Evolutionary conservation across 92 coral and sea anemone species (phyloP).

Genomic region (Palythoa grandis): DNA sequence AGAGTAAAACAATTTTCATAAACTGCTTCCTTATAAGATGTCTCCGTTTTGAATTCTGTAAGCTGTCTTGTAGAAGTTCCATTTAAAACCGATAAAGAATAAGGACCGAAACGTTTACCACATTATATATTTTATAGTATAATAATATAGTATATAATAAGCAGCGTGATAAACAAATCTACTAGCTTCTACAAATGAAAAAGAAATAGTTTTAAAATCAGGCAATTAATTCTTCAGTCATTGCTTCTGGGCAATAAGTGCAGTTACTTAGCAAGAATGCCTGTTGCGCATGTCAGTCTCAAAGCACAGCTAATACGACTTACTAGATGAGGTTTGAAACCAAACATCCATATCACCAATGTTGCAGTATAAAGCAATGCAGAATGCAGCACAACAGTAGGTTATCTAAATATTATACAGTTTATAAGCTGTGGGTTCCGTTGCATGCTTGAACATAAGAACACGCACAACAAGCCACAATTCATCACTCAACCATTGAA

Average conservation of each 20-base stretch:
- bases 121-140: no score
- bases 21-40: neutral
- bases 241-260: neutral
- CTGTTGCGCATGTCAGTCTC: neutral
- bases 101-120: neutral
- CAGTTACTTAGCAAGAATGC: neutral
- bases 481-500: constrained; percentile 70
- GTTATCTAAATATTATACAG: constrained; percentile 1
- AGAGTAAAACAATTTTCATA: neutral
- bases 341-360: neutral
- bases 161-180: neutral
- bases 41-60: neutral
- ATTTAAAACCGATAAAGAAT: neutral
- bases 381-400: neutral
- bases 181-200: neutral
- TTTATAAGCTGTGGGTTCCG: neutral
- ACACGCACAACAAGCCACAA: neutral
- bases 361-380: neutral
- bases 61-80: neutral
- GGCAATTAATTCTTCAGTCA: no score
- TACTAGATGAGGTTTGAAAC: neutral
- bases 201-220: neutral
- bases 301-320: neutral
- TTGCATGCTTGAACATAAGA: neutral
- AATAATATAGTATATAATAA: no score